Evolutionary conservation across 2,113 vertebrate genomes (phyloP), one percentile per base, ranked within the genome.

Genomic region (Phylloscopus trochilus): DNA sequence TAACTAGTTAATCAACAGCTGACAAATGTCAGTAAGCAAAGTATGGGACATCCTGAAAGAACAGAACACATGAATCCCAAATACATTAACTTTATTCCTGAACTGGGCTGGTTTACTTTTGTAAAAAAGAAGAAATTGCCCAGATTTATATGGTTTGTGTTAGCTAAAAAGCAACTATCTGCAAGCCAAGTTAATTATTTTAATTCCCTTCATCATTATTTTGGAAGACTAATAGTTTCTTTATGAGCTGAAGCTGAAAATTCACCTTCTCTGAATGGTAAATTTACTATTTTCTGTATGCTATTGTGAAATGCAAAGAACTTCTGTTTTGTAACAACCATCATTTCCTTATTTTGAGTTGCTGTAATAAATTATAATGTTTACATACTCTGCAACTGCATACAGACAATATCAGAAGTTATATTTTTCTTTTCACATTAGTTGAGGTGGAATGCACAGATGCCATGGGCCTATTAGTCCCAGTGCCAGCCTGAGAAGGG

Each of bases 401-500:
- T 81, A 17, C 21, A 41, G 47, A 16, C 43, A 72, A 18, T 51
- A 81, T 69, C 59, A 63, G 63, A 77, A 33, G 41, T 89, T 77
- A 27, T n/a, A 22, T 41, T 94, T 78, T 93, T 58, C 30, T 77
- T 89, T 85, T 81, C 28, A 47, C 43, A 90, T 91, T 44, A 60
- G 30, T 13, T 91, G 28, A 74, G 43, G 9, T 90, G 59, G 26
- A 75, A 70, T 31, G 64, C 72, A 95, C 95, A 97, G 93, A 93
- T 95, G 92, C 21, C 52, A 49, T 79, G 90, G 21, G 75, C 63
- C 67, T 73, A 67, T 30, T 22, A 74, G 67, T 96, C 90, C 81
- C 95, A 92, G 5, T 60, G 51, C 64, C 92, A 95, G 95, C 60
- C 92, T 90, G 91, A 86, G 53, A 85, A 87, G 93, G 78, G 75